Base-by-base conservation (phyloP, 2,888 invertebrate genomes). In the Loripinus fragilis region DNA sequence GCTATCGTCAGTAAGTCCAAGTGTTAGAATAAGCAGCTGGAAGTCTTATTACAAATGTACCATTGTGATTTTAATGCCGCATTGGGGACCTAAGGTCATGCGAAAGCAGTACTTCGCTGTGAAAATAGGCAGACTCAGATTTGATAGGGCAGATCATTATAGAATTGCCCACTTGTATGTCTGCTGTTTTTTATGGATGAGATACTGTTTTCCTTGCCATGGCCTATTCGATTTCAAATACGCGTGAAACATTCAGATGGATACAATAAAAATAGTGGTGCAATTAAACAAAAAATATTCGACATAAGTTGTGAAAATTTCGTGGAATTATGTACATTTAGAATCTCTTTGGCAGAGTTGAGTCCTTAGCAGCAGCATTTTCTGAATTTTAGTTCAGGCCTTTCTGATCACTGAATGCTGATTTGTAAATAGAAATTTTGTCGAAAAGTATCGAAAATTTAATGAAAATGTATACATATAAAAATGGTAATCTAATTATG, bases 341-440 rank as follows among this genome's bases (percentile, higher is more conserved):
- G 74, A 71, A 73, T 73, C 28, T 71, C 74, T 80, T 83, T 83
- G 80, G 80, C 78, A 78, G 38, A 38, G 78, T 71, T 78, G 74
- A 74, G 71, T 78, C 74, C 73, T 65, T 35, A 78, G 83, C 83
- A 74, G 83, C 83, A 78, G 83, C 78, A 83, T 76, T 48, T 65
- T 20, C 38, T 38, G 38, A 38, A 38, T 38, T 38, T 38, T 41
- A 15, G 64, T 72, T 55, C 78, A 69, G 72, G 72, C 69, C 71
- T 69, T 74, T 33, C 38, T 38, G 38, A 45, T 78, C 74, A 75
- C 60, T 67, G 17, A 72, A 77, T 74, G 80, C 81, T 83, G 83
- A 83, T 83, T 75, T 83, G 83, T 83, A 83, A 80, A 83, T 83
- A 83, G 76, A 78, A 83, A 80, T 77, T 83, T 81, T 82, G 76